These are phyloP conservation scores for Melierax canorus DNA, from an alignment of 2,113 vertebrate genomes.

Conservation along the genomic window DNA sequence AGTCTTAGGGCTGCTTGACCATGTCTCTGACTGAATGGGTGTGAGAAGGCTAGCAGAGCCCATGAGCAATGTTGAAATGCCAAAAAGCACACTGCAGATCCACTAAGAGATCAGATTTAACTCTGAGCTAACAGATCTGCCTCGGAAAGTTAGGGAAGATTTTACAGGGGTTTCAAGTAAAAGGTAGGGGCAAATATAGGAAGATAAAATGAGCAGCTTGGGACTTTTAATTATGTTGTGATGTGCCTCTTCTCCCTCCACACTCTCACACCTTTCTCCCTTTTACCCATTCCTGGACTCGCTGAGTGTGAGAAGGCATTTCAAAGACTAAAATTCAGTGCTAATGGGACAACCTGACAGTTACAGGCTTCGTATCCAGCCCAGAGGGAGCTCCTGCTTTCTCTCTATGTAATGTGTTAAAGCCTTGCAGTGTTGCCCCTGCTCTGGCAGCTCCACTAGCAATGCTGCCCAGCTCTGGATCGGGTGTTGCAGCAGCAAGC, in stretches of 20 bases:
- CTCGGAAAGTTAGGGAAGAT: neutral
- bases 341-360: neutral
- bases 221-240: neutral
- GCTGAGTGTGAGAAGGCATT: neutral
- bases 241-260: neutral
- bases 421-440: neutral
- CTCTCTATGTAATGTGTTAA: neutral
- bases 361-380: neutral
- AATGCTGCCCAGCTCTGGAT: neutral
- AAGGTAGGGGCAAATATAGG: neutral
- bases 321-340: neutral
- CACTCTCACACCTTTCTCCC: neutral
- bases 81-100: neutral
- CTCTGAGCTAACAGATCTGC: neutral
- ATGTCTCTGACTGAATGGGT: neutral
- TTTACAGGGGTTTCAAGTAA: neutral
- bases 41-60: neutral
- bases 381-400: neutral
- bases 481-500: accelerated
- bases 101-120: neutral
- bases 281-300: neutral
- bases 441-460: neutral
- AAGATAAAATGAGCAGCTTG: neutral
- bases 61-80: neutral
- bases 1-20: neutral